These are phyloP conservation scores for Tiliqua scincoides DNA, from an alignment of 2,113 vertebrate genomes.

Conservation along the genomic window DNA sequence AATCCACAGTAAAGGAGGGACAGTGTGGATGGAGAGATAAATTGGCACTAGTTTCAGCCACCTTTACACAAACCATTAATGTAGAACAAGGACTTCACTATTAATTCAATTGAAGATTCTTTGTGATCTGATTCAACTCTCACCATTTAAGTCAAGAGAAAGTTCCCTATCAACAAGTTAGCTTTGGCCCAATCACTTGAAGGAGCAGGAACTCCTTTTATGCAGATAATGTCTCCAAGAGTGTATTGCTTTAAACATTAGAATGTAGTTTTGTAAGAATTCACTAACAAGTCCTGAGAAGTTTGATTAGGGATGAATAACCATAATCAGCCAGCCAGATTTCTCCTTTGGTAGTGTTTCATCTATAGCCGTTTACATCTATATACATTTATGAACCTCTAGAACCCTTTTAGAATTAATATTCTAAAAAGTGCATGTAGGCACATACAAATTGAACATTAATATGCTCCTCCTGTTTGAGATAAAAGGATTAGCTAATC, in stretches of 20 bases:
- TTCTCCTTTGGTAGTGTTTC: conserved; percentile 48
- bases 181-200: background rate
- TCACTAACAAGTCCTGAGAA: conserved; percentile 17
- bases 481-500: conserved; percentile 14
- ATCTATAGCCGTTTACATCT: background rate
- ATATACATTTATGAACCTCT: conserved; percentile 20
- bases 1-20: background rate
- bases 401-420: conserved; percentile 14
- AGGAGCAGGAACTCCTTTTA: conserved; percentile 25
- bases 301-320: conserved; percentile 17
- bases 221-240: conserved; percentile 8
- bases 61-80: background rate
- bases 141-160: background rate
- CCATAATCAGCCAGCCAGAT: conserved; percentile 2
- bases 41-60: background rate
- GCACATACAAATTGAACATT: conserved; percentile 15
- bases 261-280: conserved; percentile 23
- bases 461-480: background rate
- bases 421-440: conserved; percentile 7
- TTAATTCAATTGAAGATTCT: background rate
- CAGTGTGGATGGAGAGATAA: background rate
- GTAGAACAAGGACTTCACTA: background rate
- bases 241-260: conserved; percentile 43
- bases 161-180: background rate
- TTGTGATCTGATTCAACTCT: conserved; percentile 2